These are phyloP conservation scores for Petrocephalus sullivani DNA, from an alignment of 2,797 vertebrate species.

Conservation along the genomic window DNA sequence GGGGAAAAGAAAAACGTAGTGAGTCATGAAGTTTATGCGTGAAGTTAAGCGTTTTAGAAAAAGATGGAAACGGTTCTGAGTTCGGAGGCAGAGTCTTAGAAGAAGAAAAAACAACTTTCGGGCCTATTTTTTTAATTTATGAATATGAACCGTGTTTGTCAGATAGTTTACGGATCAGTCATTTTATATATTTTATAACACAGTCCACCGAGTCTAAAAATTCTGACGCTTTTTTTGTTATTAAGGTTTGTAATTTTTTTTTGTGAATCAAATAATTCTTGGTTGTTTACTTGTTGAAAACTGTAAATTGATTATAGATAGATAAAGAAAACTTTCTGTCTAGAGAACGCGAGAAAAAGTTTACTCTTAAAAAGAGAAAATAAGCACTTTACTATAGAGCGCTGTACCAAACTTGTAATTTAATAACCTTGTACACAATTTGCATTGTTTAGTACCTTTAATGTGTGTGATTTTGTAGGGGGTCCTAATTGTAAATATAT, in stretches of 20 bases:
- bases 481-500: neutral
- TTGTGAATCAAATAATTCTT: neutral
- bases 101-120: neutral
- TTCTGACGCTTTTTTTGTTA: neutral
- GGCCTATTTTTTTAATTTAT: neutral
- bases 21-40: neutral
- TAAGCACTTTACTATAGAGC: neutral
- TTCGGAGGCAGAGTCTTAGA: neutral
- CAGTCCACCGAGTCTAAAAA: neutral
- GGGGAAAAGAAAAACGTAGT: neutral
- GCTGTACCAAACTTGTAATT: neutral
- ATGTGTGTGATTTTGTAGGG: neutral
- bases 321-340: neutral
- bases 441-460: neutral
- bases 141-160: neutral
- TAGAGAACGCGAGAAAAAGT: neutral
- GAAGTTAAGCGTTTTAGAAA: neutral
- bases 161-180: neutral
- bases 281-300: neutral
- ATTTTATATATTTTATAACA: neutral
- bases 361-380: neutral
- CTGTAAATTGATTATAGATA: neutral
- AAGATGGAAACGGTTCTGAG: neutral
- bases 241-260: neutral
- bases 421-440: neutral